A percentile compares a stretch with the other conserved stretches of the same genome.
Conservation (phyloP, 2,797 vertebrate genomes). For the Enteromius fasciolatus region DNA sequence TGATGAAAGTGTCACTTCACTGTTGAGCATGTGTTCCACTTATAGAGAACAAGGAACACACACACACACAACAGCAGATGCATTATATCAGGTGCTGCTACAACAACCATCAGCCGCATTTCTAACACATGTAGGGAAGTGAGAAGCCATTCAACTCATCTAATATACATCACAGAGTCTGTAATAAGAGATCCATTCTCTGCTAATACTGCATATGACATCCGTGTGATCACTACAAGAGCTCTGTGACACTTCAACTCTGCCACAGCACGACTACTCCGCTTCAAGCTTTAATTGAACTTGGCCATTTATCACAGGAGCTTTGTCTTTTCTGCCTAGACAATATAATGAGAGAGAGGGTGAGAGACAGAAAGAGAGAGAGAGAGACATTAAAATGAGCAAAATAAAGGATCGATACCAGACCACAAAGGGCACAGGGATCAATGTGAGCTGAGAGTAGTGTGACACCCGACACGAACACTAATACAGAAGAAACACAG, state of each 20-base stretch:
- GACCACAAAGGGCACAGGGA: slow-evolving; percentile 49
- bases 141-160: slow-evolving; percentile 35
- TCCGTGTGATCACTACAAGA: slow-evolving; percentile 39
- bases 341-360: slow-evolving; percentile 18
- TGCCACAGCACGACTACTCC: slow-evolving; percentile 3
- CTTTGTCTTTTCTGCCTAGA: slow-evolving; percentile 36
- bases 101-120: slow-evolving; percentile 34
- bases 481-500: slow-evolving; percentile 45
- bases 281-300: slow-evolving; percentile 42
- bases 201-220: slow-evolving; percentile 31
- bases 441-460: slow-evolving; percentile 48
- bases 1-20: slow-evolving; percentile 54
- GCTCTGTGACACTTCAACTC: slow-evolving; percentile 34
- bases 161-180: slow-evolving; percentile 48
- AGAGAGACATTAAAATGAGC: slow-evolving; percentile 44
- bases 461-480: slow-evolving; percentile 48
- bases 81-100: slow-evolving; percentile 38
- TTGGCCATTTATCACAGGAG: slow-evolving; percentile 30
- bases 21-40: slow-evolving; percentile 49
- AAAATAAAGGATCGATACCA: slow-evolving; percentile 46
- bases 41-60: slow-evolving; percentile 44
- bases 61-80: slow-evolving; percentile 13
- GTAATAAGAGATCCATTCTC: slow-evolving; percentile 39
- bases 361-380: slow-evolving; percentile 12
- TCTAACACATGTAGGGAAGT: slow-evolving; percentile 23